These are phyloP conservation scores for Osmerus eperlanus DNA, from an alignment of 2,113 vertebrate genomes.

Conservation along the genomic window DNA sequence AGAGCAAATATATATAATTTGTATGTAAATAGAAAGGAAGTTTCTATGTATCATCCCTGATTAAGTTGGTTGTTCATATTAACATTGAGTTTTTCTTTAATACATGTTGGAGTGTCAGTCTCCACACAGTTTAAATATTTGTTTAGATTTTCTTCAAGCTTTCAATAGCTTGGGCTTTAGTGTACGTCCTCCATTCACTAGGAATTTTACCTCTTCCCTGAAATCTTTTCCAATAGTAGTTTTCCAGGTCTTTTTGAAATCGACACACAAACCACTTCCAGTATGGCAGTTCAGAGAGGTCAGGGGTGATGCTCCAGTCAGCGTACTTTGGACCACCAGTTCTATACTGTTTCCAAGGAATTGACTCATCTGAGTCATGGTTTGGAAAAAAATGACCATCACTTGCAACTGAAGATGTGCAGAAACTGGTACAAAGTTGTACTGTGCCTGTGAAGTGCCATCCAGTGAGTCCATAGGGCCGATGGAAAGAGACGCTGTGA, in stretches of 20 bases:
- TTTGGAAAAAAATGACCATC: fast-evolving
- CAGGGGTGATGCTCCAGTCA: constrained; percentile 63
- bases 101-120: background rate
- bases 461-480: constrained; percentile 26
- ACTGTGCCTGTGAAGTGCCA: background rate
- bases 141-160: constrained; percentile 40
- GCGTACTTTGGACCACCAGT: constrained; percentile 41
- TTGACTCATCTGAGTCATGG: fast-evolving
- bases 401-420: constrained; percentile 53
- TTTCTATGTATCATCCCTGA: too few relatives aligned
- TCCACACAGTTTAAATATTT: background rate
- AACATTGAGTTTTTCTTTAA: background rate
- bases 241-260: constrained; percentile 65
- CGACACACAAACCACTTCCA: constrained; percentile 77
- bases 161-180: constrained; percentile 23
- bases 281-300: constrained; percentile 56
- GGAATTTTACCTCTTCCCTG: constrained; percentile 1
- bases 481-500: constrained; percentile 51
- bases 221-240: constrained; percentile 9
- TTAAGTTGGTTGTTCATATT: background rate
- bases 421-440: constrained; percentile 12
- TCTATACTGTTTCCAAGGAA: constrained; percentile 51
- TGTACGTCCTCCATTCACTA: background rate
- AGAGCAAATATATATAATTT: too few relatives aligned
- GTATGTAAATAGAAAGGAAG: too few relatives aligned